These are phyloP conservation scores for Eulithis testata DNA, from an alignment of 2,888 invertebrate species.

Conservation along the genomic window DNA sequence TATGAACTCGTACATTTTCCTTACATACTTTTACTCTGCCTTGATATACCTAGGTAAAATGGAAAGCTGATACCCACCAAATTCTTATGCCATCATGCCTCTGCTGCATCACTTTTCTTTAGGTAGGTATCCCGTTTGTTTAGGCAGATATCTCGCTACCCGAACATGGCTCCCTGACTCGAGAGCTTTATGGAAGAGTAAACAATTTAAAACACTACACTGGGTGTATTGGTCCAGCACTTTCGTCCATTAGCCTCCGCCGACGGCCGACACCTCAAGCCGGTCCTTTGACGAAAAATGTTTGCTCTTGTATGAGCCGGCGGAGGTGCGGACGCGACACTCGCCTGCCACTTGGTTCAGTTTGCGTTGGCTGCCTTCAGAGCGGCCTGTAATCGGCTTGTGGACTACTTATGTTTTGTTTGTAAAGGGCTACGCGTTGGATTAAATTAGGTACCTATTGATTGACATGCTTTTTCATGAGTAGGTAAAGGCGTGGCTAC, in stretches of 20 bases:
- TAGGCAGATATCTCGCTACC: conserved; percentile 59
- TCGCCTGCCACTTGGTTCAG: conserved; percentile 64
- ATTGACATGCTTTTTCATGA: conserved; percentile 34
- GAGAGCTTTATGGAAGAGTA: conserved; percentile 83
- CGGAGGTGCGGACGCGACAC: conserved; percentile 73
- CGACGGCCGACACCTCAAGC: conserved; percentile 77
- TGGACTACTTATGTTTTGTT: conserved; percentile 48
- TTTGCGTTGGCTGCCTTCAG: conserved; percentile 65
- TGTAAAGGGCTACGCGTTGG: conserved; percentile 40
- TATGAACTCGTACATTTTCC: too few relatives aligned
- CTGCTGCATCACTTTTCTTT: conserved; percentile 35
- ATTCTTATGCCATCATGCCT: conserved; percentile 21
- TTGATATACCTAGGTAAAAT: not conserved
- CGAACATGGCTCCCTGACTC: conserved; percentile 61
- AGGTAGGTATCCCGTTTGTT: conserved; percentile 53
- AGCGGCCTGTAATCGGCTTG: conserved; percentile 61
- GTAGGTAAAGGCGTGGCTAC: conserved; percentile 15
- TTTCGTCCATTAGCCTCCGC: conserved; percentile 79
- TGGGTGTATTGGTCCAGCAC: conserved; percentile 80
- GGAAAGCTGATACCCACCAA: conserved; percentile 27
- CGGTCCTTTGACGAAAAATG: conserved; percentile 78
- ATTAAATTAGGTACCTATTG: conserved; percentile 29
- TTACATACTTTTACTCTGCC: too few relatives aligned
- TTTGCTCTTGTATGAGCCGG: conserved; percentile 63
- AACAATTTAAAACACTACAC: conserved; percentile 85